phyloP scores from a whole-genome alignment of 2,113 vertebrate genomes.

The Trematomus loennbergii region DNA sequence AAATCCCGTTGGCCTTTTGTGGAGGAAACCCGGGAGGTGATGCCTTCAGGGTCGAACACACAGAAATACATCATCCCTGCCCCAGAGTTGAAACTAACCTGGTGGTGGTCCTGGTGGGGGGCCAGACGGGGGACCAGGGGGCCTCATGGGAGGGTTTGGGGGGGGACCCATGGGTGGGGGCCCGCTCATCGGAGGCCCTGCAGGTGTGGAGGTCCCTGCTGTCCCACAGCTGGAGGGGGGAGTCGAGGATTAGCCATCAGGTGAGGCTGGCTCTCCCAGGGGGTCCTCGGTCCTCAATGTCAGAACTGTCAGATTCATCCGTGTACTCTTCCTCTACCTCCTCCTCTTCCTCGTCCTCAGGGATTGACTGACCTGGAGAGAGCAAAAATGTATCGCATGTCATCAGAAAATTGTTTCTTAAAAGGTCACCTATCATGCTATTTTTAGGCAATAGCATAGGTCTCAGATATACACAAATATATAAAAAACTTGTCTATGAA shows the following conservation, averaged over 20 bases:
- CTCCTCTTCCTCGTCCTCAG: conserved; percentile 94
- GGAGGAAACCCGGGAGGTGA: too few species aligned
- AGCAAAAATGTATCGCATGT: background rate
- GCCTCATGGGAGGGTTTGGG: conserved; percentile 92
- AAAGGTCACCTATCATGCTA: too few species aligned
- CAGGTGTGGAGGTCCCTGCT: conserved; percentile 86
- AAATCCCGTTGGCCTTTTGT: too few species aligned
- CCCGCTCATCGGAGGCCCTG: conserved; percentile 93
- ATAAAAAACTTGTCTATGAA: too few species aligned
- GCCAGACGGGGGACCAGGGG: conserved; percentile 94
- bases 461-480: too few species aligned
- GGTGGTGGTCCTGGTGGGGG: conserved; percentile 98
- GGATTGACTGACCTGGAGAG: conserved; percentile 93
- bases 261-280: conserved; percentile 76
- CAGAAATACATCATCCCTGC: too few species aligned
- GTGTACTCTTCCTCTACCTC: conserved; percentile 93
- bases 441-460: too few species aligned
- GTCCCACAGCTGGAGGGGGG: conserved; percentile 74
- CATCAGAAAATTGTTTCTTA: too few species aligned
- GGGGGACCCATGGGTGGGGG: conserved; percentile 95
- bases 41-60: too few species aligned
- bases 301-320: conserved; percentile 89
- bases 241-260: conserved; percentile 77
- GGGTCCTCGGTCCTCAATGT: conserved; percentile 85
- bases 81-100: conserved; percentile 77